A percentile compares a stretch with the other conserved stretches of the same genome.
Conservation (phyloP, 30 jellyfish, hydroid and myxozoan species). For the Chrysaora quinquecirrha region DNA sequence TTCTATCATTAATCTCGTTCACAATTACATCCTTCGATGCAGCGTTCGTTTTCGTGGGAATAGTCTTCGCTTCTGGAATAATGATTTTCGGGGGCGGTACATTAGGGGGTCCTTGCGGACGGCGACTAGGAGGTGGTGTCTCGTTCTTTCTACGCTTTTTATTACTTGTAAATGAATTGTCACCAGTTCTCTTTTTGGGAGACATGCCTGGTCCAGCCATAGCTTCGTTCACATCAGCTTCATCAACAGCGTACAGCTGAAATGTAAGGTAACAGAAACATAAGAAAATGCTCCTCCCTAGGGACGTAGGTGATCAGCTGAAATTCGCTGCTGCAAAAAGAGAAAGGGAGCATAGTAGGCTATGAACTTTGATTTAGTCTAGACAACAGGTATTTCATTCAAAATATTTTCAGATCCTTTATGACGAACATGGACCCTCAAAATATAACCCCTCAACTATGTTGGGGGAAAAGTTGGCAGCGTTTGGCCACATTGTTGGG, state of each 20-base stretch:
- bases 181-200: constrained; percentile 76
- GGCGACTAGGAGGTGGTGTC: constrained; percentile 96
- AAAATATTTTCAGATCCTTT: too few relatives aligned
- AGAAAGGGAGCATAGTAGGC: too few relatives aligned
- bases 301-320: too few relatives aligned
- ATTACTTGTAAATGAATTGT: constrained; percentile 8
- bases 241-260: constrained; percentile 88
- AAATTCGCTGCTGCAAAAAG: too few relatives aligned
- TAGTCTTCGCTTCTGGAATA: constrained; percentile 22
- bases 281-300: too few relatives aligned
- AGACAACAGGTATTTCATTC: too few relatives aligned
- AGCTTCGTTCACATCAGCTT: constrained; percentile 96
- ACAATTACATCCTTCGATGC: constrained; percentile 33
- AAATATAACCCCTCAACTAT: too few relatives aligned
- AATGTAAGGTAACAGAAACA: background rate
- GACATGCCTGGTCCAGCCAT: constrained; percentile 87
- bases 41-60: background rate
- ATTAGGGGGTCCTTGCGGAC: constrained; percentile 97
- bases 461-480: too few relatives aligned
- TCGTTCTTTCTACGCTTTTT: constrained; percentile 84
- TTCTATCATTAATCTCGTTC: constrained; percentile 32
- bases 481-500: too few relatives aligned
- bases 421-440: too few relatives aligned
- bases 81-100: constrained; percentile 94
- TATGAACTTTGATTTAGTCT: too few relatives aligned